Evolutionary conservation across 2,888 invertebrate genomes (phyloP), one percentile per base, ranked within the genome.

Genomic region (Tachystola acroxantha): DNA sequence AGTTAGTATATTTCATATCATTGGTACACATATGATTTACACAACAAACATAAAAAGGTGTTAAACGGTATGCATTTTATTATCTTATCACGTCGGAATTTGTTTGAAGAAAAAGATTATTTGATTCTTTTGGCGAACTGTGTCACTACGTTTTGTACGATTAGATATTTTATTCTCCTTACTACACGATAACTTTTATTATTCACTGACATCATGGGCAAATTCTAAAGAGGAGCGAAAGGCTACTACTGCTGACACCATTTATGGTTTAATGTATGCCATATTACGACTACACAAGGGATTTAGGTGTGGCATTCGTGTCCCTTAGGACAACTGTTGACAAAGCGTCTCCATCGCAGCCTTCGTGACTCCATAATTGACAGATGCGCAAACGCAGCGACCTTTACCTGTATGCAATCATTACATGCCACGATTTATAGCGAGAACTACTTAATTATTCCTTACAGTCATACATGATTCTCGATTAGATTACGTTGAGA

Each of bases 41-140:
- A n/a, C n/a, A n/a, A n/a, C n/a, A n/a, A n/a, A n/a, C n/a, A n/a
- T n/a, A n/a, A n/a, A n/a, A n/a, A n/a, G n/a, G n/a, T n/a, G n/a
- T n/a, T n/a, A n/a, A 25, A 25, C 7, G 25, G 28, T 11, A 12
- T 28, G 7, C 9, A 12, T 28, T 28, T 28, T 12, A 7, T 16
- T 51, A 60, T 53, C 60, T 61, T 64, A 63, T 71, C 67, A 50
- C 41, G 53, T 48, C 36, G 59, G 59, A 68, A 66, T 62, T 59
- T 66, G 64, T 68, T 72, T 66, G 63, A 58, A 62, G 57, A 64
- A 65, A 61, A 61, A 42, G 46, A 50, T 59, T 68, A 61, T 65
- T 55, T 64, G 66, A 72, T 62, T 55, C 46, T 50, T 57, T 52
- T 46, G 49, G 54, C 53, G 59, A 52, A 49, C 40, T 20, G 14